phyloP scores from a whole-genome alignment of 2,797 vertebrate genomes.

The Anas capensis region DNA sequence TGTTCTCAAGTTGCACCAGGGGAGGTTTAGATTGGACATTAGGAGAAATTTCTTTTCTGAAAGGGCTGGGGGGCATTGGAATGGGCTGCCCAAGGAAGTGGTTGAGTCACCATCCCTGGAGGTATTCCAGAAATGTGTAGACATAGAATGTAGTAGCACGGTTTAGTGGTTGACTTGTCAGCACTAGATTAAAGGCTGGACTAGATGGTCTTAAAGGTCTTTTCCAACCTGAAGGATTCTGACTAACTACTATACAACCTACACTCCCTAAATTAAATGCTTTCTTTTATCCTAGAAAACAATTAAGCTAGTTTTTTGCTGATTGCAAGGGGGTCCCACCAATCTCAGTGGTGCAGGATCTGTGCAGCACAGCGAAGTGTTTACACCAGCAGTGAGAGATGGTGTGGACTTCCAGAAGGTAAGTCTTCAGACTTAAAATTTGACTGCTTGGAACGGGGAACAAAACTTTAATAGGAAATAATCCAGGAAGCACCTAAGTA shows the following conservation, averaged over 20 bases:
- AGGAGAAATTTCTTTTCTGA: too few relatives aligned
- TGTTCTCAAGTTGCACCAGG: too few relatives aligned
- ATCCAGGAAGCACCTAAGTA: not conserved
- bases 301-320: not conserved
- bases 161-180: too few relatives aligned
- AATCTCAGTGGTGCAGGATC: not conserved
- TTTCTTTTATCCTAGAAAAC: not conserved
- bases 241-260: not conserved
- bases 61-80: too few relatives aligned
- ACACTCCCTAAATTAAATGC: not conserved
- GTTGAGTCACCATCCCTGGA: too few relatives aligned
- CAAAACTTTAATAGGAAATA: not conserved
- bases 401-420: not conserved
- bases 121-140: too few relatives aligned
- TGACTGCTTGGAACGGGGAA: not conserved
- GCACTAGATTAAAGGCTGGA: too few relatives aligned
- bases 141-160: too few relatives aligned
- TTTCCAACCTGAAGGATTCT: too few relatives aligned
- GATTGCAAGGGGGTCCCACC: not conserved
- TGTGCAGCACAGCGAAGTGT: not conserved
- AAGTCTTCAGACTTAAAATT: not conserved
- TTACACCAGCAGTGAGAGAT: not conserved
- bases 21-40: too few relatives aligned
- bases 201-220: too few relatives aligned
- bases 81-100: too few relatives aligned